Percentiles rank a stretch among this genome's conserved stretches.
phyloP scores from a whole-genome alignment of 2,113 vertebrate species.

The Symphodus melops region DNA sequence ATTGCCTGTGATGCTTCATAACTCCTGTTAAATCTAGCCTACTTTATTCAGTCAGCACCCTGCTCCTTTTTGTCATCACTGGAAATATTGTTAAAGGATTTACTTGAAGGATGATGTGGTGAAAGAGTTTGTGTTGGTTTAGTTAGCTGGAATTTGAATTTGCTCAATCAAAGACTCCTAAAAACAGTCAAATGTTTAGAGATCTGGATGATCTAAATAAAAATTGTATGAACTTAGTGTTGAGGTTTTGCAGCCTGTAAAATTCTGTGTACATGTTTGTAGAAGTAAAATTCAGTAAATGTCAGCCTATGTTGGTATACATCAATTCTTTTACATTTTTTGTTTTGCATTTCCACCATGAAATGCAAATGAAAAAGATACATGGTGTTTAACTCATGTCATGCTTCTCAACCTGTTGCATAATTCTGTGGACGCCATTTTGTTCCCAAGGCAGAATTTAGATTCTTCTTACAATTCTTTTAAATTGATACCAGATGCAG shows the following conservation, averaged over 20 bases:
- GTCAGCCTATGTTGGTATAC: background rate
- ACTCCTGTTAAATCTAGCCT: too few relatives aligned
- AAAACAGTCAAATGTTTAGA: background rate
- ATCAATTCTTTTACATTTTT: background rate
- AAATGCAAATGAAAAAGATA: background rate
- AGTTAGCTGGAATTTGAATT: background rate
- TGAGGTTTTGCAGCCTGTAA: background rate
- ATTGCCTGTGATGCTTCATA: too few relatives aligned
- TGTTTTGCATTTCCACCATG: slow-evolving; percentile 1
- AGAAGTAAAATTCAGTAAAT: background rate
- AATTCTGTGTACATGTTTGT: background rate
- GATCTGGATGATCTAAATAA: background rate
- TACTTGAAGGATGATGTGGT: too few relatives aligned
- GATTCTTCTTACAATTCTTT: background rate
- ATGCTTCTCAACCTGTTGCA: slow-evolving; percentile 27
- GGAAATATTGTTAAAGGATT: too few relatives aligned
- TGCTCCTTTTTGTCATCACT: too few relatives aligned
- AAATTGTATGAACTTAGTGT: background rate
- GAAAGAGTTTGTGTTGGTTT: too few relatives aligned
- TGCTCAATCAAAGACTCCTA: background rate
- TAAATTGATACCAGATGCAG: slow-evolving; percentile 16
- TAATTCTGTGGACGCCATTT: slow-evolving; percentile 52
- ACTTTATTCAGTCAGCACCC: too few relatives aligned
- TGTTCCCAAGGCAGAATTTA: slow-evolving; percentile 10
- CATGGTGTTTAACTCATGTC: background rate